Evolutionary conservation across 2,797 vertebrate species (phyloP).

Genomic region (Micropoecilia bifurca): DNA sequence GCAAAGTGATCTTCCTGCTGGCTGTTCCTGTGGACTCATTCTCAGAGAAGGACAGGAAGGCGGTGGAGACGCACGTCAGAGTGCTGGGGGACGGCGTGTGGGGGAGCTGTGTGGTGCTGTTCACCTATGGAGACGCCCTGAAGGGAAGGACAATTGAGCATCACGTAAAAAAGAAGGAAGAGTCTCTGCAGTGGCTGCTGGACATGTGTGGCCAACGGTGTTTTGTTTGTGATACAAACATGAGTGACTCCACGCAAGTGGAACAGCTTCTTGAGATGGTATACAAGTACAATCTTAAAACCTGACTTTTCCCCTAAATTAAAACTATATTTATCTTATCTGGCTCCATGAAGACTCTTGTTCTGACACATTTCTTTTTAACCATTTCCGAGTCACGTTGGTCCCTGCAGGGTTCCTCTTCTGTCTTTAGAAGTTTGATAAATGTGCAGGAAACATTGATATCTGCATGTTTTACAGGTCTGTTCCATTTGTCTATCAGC

Average conservation of each 20-base stretch:
- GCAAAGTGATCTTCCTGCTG: constrained; percentile 4
- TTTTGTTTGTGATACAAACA: constrained; percentile 42
- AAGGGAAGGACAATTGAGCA: constrained; percentile 38
- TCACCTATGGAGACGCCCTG: constrained; percentile 60
- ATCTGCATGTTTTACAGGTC: background rate
- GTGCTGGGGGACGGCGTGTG: constrained; percentile 47
- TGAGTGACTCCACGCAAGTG: constrained; percentile 27
- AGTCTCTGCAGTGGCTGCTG: constrained; percentile 54
- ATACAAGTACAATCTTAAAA: background rate
- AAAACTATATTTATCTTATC: background rate
- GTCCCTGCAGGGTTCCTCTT: background rate
- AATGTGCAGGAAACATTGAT: background rate
- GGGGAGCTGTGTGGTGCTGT: constrained; percentile 53
- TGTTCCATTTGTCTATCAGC: background rate
- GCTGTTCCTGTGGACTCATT: constrained; percentile 61
- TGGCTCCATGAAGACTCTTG: background rate
- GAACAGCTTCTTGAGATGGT: constrained; percentile 50
- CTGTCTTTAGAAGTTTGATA: background rate
- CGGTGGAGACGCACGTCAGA: constrained; percentile 45
- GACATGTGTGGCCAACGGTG: constrained; percentile 49
- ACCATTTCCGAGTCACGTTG: background rate
- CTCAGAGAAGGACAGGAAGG: constrained; percentile 42
- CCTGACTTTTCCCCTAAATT: background rate
- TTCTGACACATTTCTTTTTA: background rate
- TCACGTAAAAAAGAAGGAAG: constrained; percentile 39